A percentile compares a stretch with the other conserved stretches of the same genome.
phyloP scores from a whole-genome alignment of 2,888 invertebrate species.

The Drosophila cracens region DNA sequence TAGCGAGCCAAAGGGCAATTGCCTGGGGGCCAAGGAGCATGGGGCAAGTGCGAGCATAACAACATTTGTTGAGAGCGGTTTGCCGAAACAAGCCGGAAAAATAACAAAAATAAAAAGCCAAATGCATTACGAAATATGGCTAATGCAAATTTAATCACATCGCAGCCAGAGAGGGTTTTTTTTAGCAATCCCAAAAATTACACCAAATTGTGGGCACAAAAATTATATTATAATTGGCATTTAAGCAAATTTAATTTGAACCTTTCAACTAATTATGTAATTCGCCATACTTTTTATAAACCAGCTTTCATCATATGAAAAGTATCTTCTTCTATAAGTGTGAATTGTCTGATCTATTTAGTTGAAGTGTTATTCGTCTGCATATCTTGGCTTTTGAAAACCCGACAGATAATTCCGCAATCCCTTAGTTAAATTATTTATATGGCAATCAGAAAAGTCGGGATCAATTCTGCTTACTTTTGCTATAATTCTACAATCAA shows the following conservation, averaged over 20 bases:
- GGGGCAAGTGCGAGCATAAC: constrained; percentile 8
- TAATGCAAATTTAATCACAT: constrained; percentile 65
- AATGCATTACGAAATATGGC: constrained; percentile 37
- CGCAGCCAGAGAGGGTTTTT: neutral
- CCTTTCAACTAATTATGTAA: neutral
- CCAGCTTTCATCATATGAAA: accelerated
- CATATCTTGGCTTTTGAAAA: no score
- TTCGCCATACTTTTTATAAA: neutral
- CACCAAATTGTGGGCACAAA: neutral
- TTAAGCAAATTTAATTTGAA: neutral
- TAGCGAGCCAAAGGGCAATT: neutral
- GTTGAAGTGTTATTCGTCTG: no score
- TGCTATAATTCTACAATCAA: constrained; percentile 16
- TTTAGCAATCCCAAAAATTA: neutral
- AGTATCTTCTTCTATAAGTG: neutral
- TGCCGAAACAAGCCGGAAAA: constrained; percentile 40
- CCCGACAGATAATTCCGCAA: no score
- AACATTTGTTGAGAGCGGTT: constrained; percentile 59
- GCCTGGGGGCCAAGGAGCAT: neutral
- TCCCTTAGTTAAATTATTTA: neutral
- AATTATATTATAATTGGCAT: neutral
- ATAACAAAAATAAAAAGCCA: constrained; percentile 36
- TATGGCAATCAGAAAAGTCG: neutral
- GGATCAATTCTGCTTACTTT: constrained; percentile 6
- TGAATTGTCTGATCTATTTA: neutral